phyloP scores from a whole-genome alignment of 1,140 invertebrate genomes.

The Tetramorium simillimum region DNA sequence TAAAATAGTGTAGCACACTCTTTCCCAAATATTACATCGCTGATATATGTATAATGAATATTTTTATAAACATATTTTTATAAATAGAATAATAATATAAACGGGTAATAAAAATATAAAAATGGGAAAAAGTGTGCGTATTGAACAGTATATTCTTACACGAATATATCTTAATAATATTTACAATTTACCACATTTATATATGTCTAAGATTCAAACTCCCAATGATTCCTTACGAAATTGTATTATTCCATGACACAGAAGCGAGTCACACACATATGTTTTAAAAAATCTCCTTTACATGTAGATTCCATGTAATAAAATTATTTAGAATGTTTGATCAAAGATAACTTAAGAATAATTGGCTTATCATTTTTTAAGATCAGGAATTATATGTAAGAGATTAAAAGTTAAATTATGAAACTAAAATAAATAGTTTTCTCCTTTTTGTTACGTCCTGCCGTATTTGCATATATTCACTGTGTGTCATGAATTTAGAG shows the following conservation, averaged over 20 bases:
- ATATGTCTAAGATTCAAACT: constrained; percentile 64
- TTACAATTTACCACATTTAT: constrained; percentile 61
- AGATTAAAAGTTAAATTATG: constrained; percentile 36
- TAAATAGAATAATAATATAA: constrained; percentile 61
- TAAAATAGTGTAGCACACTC: constrained; percentile 37
- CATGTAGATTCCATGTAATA: constrained; percentile 36
- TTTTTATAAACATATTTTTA: constrained; percentile 56
- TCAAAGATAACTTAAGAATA: constrained; percentile 15
- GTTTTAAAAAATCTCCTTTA: not conserved
- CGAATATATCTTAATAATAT: constrained; percentile 65
- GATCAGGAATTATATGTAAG: constrained; percentile 2
- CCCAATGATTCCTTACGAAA: constrained; percentile 58
- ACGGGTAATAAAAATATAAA: constrained; percentile 22
- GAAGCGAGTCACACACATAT: constrained; percentile 2
- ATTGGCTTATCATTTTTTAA: not conserved
- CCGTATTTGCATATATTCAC: constrained; percentile 32
- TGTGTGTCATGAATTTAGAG: constrained; percentile 44
- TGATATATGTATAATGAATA: not conserved
- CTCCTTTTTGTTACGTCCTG: not conserved
- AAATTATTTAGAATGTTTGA: constrained; percentile 13
- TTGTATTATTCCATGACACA: constrained; percentile 59
- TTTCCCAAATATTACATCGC: constrained; percentile 57
- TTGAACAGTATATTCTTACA: constrained; percentile 40
- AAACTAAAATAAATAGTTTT: constrained; percentile 43
- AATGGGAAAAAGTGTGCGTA: constrained; percentile 54